Base-by-base conservation (phyloP, 2,888 invertebrate species). In the Napeogenes inachia region DNA sequence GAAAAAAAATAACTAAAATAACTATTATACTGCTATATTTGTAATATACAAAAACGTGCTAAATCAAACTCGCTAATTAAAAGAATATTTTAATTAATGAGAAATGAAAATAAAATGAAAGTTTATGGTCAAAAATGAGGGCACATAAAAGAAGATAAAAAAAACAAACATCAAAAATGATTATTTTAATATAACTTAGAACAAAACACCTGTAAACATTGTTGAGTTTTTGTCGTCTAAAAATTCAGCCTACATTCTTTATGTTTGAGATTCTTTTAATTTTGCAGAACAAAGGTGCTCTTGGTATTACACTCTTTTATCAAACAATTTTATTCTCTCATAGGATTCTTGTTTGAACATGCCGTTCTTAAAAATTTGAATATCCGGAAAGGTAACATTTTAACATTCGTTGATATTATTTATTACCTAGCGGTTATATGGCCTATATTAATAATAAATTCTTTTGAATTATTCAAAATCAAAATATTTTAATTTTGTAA, bases 161-260 rank as follows among this genome's bases (percentile, higher is more conserved):
- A 50, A 21, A 47, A 47, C 21, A 21, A 47, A 50, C 30, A 50
- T 50, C 50, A 50, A 12, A 50, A 50, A 50, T 50, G 50, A 50
- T 50, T 10, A 50, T 50, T 50, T 50, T 50, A 50, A 50, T 50
- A 50, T 30, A 50, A 50, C 30, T 50, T 50, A 50, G 50, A 50
- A 50, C 50, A 50, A 50, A 30, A 50, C 50, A 50, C 50, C 50
- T 50, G 50, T 50, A 30, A 50, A 50, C 50, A 50, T 50, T 50
- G 50, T 30, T 50, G 50, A 50, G 50, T 30, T 30, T 50, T 50
- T 50, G 50, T 50, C 50, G 50, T 50, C 30, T n/a, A 50, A 50
- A 50, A 30, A 50, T 50, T 50, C 30, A 50, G 50, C 30, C 21
- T 50, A 30, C 50, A 50, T 50, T 50, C 50, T 30, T 50, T 50